Base-by-base conservation (phyloP, 2,888 invertebrate species). In the Microplitis deprimator region DNA sequence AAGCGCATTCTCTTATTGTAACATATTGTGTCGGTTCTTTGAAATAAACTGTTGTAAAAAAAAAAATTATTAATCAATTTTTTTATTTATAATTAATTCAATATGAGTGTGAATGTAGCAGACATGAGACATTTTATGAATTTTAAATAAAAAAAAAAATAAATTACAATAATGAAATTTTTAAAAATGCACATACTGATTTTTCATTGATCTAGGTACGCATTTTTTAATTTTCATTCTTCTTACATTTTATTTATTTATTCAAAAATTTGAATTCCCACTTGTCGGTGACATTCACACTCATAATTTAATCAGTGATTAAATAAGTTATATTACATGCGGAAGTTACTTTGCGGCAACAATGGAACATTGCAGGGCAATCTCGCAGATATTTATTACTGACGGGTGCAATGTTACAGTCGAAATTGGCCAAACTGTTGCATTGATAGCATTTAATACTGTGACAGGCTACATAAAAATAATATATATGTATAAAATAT, bases 381-480 rank as follows among this genome's bases (percentile, higher is more conserved):
- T 75, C 17, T 72, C 79, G 81, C 39, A 87, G 83, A 78, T 84
- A 84, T 60, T 77, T 83, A 0, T 65, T 62, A 73, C 84, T 81
- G 7, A 81, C 82, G 50, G 76, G 78, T 50, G 78, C 80, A 10
- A 68, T 29, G 0, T 79, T 76, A 70, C 87, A 87, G 67, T 82
- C 79, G 7, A 75, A 17, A 74, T 85, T 82, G 68, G 73, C 79
- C 70, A 75, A 79, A 72, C 85, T 87, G 61, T 80, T 82, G 74
- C 86, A 85, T 79, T 86, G 86, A 77, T 84, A 86, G 81, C 85
- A 87, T 65, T 83, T 81, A 71, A 82, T 82, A 29, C 81, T 83
- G 78, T 77, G 81, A 70, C 82, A 84, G 73, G 81, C 84, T 87
- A 67, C 16, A 78, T 62, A 4, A 38, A 67, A 39, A 59, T 39